phyloP scores from a whole-genome alignment of 2,113 vertebrate genomes.

The Pipa parva region DNA sequence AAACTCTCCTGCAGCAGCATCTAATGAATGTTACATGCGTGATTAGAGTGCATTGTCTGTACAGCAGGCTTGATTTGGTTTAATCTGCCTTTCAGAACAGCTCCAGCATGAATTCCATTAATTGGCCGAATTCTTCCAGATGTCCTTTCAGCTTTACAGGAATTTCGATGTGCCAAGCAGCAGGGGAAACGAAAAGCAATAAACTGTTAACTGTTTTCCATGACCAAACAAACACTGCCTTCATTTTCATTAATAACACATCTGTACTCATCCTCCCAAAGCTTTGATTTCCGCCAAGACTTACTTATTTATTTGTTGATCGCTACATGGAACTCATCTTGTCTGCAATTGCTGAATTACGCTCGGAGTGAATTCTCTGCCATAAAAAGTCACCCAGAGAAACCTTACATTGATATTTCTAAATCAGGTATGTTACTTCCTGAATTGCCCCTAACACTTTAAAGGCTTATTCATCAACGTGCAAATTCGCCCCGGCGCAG shows the following conservation, averaged over 20 bases:
- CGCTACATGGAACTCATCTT: conserved; percentile 55
- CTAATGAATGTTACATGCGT: conserved; percentile 81
- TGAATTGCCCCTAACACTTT: too few relatives aligned
- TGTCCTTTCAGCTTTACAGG: conserved; percentile 81
- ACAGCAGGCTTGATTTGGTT: conserved; percentile 79
- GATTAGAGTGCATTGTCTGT: conserved; percentile 81
- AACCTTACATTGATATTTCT: too few relatives aligned
- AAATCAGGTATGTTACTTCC: too few relatives aligned
- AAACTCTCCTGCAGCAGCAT: conserved; percentile 72
- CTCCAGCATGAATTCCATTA: conserved; percentile 75
- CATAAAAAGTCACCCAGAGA: too few relatives aligned
- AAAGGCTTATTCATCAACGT: too few relatives aligned
- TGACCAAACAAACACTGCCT: conserved; percentile 75
- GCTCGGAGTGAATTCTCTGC: too few relatives aligned
- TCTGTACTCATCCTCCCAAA: conserved; percentile 70
- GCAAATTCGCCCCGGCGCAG: too few relatives aligned
- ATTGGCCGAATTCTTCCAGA: conserved; percentile 84
- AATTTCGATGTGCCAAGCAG: conserved; percentile 78
- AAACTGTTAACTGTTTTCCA: conserved; percentile 73
- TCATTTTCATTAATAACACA: conserved; percentile 84
- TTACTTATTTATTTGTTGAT: conserved; percentile 62
- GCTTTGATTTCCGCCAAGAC: conserved; percentile 72
- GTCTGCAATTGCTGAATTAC: conserved; percentile 38
- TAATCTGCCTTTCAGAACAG: conserved; percentile 78
- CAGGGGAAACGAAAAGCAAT: conserved; percentile 74